Evolutionary conservation across 2,888 invertebrate genomes (phyloP), one percentile per base, ranked within the genome.

Genomic region (Ectobius pallidus): DNA sequence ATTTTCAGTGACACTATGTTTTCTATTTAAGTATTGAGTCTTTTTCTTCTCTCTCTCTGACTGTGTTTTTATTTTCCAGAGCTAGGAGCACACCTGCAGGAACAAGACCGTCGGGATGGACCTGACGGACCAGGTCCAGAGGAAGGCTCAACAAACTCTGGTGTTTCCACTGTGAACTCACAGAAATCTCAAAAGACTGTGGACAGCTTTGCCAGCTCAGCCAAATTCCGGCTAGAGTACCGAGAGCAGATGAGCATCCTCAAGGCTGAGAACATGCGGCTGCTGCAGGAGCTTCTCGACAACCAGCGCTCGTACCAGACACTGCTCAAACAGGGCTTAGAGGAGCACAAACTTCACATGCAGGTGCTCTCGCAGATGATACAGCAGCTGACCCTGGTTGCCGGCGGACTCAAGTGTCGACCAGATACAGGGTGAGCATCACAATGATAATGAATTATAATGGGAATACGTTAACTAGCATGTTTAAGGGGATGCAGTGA

Each of bases 31-130:
- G n/a, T n/a, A n/a, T n/a, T n/a, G n/a, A n/a, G n/a, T n/a, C n/a
- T n/a, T n/a, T n/a, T n/a, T n/a, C n/a, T n/a, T n/a, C n/a, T n/a
- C n/a, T n/a, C n/a, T n/a, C n/a, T n/a, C n/a, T n/a, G n/a, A n/a
- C n/a, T n/a, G n/a, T n/a, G n/a, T n/a, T n/a, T n/a, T n/a, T n/a
- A n/a, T n/a, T n/a, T n/a, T 79, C 0, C 79, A 91, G 96, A 96
- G 82, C 83, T 96, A n/a, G 95, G 94, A 4, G 95, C 95, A 7
- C 94, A 95, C 83, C 83, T 95, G 69, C 91, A 93, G 3, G 93
- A 91, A 0, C 91, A 92, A 77, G 93, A 92, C 83, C 73, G 55
- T 49, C 61, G 71, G 25, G 65, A 62, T 22, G 75, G 77, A 71
- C 78, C 78, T 16, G 78, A 78, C 9, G 77, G 75, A 76, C 80